Base-by-base conservation (phyloP, 2,113 vertebrate genomes). In the Sorex fumeus region DNA sequence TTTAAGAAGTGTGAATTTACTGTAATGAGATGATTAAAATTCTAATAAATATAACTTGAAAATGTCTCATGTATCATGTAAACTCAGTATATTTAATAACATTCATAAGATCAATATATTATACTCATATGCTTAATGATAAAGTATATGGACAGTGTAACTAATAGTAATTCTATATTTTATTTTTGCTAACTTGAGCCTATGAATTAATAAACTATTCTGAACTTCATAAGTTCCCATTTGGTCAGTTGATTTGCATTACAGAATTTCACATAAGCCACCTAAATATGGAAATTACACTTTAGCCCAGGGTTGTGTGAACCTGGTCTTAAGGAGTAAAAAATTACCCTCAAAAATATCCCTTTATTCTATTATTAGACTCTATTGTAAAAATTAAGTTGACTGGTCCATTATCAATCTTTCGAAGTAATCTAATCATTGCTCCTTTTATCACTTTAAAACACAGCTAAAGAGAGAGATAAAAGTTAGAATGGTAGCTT, bases 361-460 rank as follows among this genome's bases (percentile, higher is more conserved):
- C 40, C 88, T 32, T 11, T 12, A 80, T 90, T 79, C 88, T 62
- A 93, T 88, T 95, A 90, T 43, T 34, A 57, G 76, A 74, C 43
- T 93, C 76, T 64, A 95, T 95, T 96, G 85, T 96, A 67, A 9
- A 93, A 74, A 74, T 93, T 69, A 60, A 92, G n/a, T 34, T 94
- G 23, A 88, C 50, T 81, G 30, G 27, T 94, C 36, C 40, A 34
- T 1, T 87, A 64, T 87, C 50, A 95, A 93, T 91, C 64, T 87
- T 90, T 90, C 90, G 82, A 90, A 95, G 92, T 87, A 93, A 84
- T 94, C 34, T 94, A 93, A 96, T 95, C 67, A 91, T 27, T 34
- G 9, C 21, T 60, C 47, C 90, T 75, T 86, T 95, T 95, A 95
- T 83, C 57, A 8, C 45, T 94, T 76, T 91, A 40, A 36, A 84